Evolutionary conservation across 2,888 invertebrate genomes (phyloP), one percentile per base, ranked within the genome.

Genomic region (Clostera curtula): DNA sequence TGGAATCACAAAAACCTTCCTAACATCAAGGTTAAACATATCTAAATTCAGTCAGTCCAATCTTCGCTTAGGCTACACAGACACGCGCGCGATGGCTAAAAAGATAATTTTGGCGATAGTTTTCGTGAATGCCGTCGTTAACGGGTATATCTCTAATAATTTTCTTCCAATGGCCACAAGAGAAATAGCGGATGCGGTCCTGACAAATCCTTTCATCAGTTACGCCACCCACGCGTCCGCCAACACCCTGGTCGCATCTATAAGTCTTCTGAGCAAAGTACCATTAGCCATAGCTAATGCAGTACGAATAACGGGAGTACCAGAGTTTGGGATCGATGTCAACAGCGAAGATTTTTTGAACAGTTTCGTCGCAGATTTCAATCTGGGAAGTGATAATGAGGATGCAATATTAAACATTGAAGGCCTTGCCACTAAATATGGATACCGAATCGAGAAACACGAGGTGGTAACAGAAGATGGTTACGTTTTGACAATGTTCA

Each of bases 401-500:
- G 77, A 77, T 12, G 58, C 55, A 0, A 19, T 28, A 1, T 32
- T 74, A 1, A 40, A 35, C 9, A 52, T 75, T 5, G 41, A 31
- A 3, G 35, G 54, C 0, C 46, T 77, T 2, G 43, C 68, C 2
- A 12, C 22, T 2, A 76, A 75, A 39, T 73, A 75, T 29, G 66
- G 67, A 12, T 57, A 59, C 34, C 38, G 49, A 0, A 31, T 71
- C 10, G 63, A 77, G 35, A 46, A 40, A 6, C 60, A 74, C 23
- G 33, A 45, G 3, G 65, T 70, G 0, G 22, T 35, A 2, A 74
- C 77, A 0, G 56, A 59, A 14, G 77, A 77, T 20, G 69, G 70
- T 5, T 74, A 71, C 25, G 26, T 62, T 4, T 40, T 79, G 4
- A 44, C 45, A 0, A 9, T 77, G 41, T 59, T 61, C 28, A 52